Evolutionary conservation across 1,140 invertebrate genomes (phyloP).

Genomic region (Drosophila nigrodunni): DNA sequence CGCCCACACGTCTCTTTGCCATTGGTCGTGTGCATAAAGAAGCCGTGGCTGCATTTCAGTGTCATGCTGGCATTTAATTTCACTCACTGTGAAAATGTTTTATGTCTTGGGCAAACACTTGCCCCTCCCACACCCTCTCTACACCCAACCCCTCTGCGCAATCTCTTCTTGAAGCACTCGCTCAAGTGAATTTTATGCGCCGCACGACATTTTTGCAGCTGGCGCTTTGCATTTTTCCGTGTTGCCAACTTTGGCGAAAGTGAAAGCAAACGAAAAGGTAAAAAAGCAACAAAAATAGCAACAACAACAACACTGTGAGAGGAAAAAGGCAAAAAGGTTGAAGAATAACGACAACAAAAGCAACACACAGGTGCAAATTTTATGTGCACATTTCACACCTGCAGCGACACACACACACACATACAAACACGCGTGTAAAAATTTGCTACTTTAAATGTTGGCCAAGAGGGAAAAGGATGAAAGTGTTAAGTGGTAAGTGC

Average conservation of each 20-base stretch:
- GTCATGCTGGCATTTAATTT: slow-evolving; percentile 83
- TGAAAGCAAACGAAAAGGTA: slow-evolving; percentile 58
- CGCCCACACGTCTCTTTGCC: background rate
- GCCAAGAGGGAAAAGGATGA: slow-evolving; percentile 51
- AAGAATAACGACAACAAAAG: slow-evolving; percentile 55
- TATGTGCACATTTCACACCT: slow-evolving; percentile 77
- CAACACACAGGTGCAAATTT: slow-evolving; percentile 73
- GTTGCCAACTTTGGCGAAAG: slow-evolving; percentile 53
- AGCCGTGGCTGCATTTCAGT: slow-evolving; percentile 70
- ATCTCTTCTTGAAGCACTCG: slow-evolving; percentile 3
- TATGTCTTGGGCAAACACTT: slow-evolving; percentile 81
- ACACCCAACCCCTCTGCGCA: background rate
- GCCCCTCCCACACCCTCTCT: background rate
- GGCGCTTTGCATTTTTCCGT: slow-evolving; percentile 69
- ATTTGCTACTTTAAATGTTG: slow-evolving; percentile 77
- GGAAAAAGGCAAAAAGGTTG: slow-evolving; percentile 12
- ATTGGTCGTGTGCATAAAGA: slow-evolving; percentile 14
- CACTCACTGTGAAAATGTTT: slow-evolving; percentile 80
- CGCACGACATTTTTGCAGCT: slow-evolving; percentile 74
- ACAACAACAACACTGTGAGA: slow-evolving; percentile 43
- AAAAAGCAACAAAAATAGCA: background rate
- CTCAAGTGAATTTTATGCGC: slow-evolving; percentile 67
- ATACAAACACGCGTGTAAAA: slow-evolving; percentile 49
- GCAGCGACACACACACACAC: slow-evolving; percentile 34
- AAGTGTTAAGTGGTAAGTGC: background rate